Base-by-base conservation (phyloP, 2,113 vertebrate species). In the Salvelinus alpinus region DNA sequence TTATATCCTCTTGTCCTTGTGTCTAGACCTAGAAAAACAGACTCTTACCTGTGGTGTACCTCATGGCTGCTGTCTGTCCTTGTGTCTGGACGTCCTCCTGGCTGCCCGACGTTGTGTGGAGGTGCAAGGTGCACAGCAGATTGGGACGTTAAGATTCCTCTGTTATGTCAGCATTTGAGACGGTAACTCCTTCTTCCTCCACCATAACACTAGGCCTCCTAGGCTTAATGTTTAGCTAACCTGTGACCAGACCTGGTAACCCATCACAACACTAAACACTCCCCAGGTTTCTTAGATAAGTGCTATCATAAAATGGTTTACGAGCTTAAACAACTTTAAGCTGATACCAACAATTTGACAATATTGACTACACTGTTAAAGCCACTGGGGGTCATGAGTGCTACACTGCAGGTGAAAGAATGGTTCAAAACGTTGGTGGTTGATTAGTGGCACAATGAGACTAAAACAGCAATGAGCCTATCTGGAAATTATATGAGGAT, bases 51-150 rank as follows among this genome's bases (percentile, higher is more conserved):
- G 34, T 24, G n/a, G 18, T 47, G 38, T 48, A 70, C 68, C 47
- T 70, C 68, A 48, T 70, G 68, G 68, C 51, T 70, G 68, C 22
- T n/a, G n/a, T 20, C 18, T 60, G 57, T n/a, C 18, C 59, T 22
- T 14, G 51, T 18, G 3, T 54, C 51, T 16, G 51, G 51, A 54
- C 22, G 20, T 18, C 44, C 44, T 18, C 22, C 68, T 48, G 68
- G 20, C 9, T 25, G n/a, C 3, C 38, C 1, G n/a, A 5, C 9
- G n/a, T 20, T 22, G 9, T 9, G 11, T 44, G 34, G 18, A 70
- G 68, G 68, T 22, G 44, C 68, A 70, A 70, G 34, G 68, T 70
- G 18, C 68, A 70, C 68, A 70, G 67, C 27, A 22, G 67, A 44
- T 13, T 18, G 67, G 9, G 44, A 16, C n/a, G 12, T n/a, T 47